A percentile compares a stretch with the other conserved stretches of the same genome.
Conservation (phyloP, 2,888 invertebrate genomes). For the Sepiola atlantica region DNA sequence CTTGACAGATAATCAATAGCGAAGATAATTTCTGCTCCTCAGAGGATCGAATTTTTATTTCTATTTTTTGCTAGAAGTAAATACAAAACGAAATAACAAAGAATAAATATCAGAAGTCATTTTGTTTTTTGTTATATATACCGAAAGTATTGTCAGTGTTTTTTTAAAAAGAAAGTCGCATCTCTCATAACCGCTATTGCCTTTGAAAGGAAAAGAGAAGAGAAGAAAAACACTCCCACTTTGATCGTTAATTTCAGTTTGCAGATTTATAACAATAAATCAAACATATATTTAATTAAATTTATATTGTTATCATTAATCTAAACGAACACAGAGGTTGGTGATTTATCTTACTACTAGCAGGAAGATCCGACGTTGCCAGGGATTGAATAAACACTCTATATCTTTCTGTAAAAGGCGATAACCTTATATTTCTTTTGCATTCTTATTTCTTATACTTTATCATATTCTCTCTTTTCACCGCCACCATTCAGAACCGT, state of each 20-base stretch:
- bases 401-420: too few relatives aligned
- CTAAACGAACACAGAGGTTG: background rate
- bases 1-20: background rate
- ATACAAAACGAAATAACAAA: background rate
- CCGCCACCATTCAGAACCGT: too few relatives aligned
- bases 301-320: background rate
- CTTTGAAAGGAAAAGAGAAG: too few relatives aligned
- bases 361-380: too few relatives aligned
- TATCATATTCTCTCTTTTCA: too few relatives aligned
- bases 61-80: background rate
- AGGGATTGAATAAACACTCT: too few relatives aligned
- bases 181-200: too few relatives aligned
- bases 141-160: too few relatives aligned
- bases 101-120: background rate
- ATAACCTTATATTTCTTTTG: too few relatives aligned
- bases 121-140: background rate
- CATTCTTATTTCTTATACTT: too few relatives aligned
- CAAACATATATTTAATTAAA: conserved; percentile 4
- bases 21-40: background rate
- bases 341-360: background rate
- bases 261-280: background rate
- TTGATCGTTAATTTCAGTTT: background rate
- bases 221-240: background rate
- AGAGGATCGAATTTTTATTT: background rate
- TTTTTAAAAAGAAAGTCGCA: too few relatives aligned